Evolutionary conservation across 1,140 invertebrate species (phyloP), one percentile per base, ranked within the genome.

Genomic region (Lasioglossum baleicum): DNA sequence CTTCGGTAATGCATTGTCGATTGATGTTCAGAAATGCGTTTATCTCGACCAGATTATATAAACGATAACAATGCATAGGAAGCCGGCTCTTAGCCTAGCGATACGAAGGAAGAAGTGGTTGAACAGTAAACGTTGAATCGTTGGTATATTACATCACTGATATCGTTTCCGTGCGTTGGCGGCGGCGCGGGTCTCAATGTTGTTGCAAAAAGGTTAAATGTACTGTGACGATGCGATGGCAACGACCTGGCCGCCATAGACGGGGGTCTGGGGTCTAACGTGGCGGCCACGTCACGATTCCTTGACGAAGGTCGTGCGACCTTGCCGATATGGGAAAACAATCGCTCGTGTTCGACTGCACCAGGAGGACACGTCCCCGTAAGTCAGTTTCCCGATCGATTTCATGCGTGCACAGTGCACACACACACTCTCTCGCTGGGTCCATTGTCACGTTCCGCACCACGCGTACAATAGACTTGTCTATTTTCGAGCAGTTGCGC

Each of bases 341-440:
- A 72, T 83, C n/a, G 76, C 60, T 69, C 42, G 53, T 70, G 60
- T 58, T 58, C n/a, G n/a, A 22, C 35, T 17, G 15, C 26, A 10
- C 31, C 17, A 17, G 8, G 31, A 56, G 44, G 67, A 77, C 51
- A 15, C 76, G 61, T 65, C 48, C 56, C 60, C 48, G 51, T 81
- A 73, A 81, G 74, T 81, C 79, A 81, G 78, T 76, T 56, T 64
- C 67, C 66, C 77, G 83, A 85, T 85, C 84, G 84, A 85, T 85
- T 85, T 85, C 80, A 61, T 56, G 71, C 74, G 66, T 81, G 65
- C 60, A 76, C 26, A 26, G 17, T 66, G 66, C 75, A 56, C 65
- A 64, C 26, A 40, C 31, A 20, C 22, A 31, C n/a, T n/a, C 66
- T 61, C 68, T 67, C 22, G 51, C 10, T 63, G 6, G 10, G 75